phyloP scores from a whole-genome alignment of 2,113 vertebrate genomes.

The Illadopsis cleaveri region DNA sequence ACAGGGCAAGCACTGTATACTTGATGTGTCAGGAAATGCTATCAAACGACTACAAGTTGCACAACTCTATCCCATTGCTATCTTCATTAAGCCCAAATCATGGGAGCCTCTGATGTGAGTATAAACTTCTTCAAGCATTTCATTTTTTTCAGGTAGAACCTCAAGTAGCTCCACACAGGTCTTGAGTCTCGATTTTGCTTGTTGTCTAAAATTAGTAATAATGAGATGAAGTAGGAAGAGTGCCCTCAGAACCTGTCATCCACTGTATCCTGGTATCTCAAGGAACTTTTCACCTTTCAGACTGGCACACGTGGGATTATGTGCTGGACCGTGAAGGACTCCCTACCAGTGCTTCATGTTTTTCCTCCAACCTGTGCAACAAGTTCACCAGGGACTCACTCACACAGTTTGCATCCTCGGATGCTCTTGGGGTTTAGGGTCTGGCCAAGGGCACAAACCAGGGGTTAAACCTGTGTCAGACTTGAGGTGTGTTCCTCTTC shows the following conservation, averaged over 20 bases:
- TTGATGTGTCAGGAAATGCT: constrained; percentile 97
- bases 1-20: constrained; percentile 98
- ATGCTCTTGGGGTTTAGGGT: not conserved
- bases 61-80: constrained; percentile 97
- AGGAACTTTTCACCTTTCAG: not conserved
- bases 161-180: not conserved
- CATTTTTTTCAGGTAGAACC: not conserved
- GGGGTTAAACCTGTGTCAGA: not conserved
- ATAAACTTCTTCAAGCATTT: not conserved
- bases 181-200: not conserved
- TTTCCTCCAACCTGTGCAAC: not conserved
- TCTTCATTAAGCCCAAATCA: constrained; percentile 96
- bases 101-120: constrained; percentile 95
- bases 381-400: not conserved
- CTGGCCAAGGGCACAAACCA: not conserved
- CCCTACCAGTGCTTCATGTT: not conserved
- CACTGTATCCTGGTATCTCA: not conserved
- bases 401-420: accelerated
- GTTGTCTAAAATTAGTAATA: not conserved
- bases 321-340: not conserved
- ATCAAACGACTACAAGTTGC: constrained; percentile 98
- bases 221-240: not conserved
- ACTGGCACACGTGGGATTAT: accelerated
- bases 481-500: not conserved
- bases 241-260: not conserved